Conservation (phyloP, 2,888 invertebrate genomes). For the Desoria tigrina region DNA sequence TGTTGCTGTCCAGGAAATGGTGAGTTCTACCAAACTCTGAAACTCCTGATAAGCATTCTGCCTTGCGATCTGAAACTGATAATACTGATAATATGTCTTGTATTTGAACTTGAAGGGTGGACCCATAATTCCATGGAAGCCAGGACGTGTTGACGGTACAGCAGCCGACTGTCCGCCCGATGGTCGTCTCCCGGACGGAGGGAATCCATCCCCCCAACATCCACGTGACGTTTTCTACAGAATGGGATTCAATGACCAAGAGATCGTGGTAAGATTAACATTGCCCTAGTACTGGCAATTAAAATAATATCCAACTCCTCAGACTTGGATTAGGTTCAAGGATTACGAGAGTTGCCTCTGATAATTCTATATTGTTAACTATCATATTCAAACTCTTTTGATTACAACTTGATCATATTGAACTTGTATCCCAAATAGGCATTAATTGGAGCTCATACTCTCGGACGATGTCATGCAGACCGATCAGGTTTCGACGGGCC, state of each 20-base stretch:
- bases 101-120: slow-evolving; percentile 34
- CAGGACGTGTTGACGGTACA: slow-evolving; percentile 40
- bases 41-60: neutral
- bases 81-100: neutral
- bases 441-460: slow-evolving; percentile 40
- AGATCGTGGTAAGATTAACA: too few relatives aligned
- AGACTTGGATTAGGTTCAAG: too few relatives aligned
- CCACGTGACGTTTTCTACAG: slow-evolving; percentile 44
- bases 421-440: too few relatives aligned
- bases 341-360: too few relatives aligned
- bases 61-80: neutral
- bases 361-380: too few relatives aligned
- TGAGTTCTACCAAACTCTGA: too few relatives aligned
- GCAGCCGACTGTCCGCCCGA: slow-evolving; percentile 43
- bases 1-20: slow-evolving; percentile 45
- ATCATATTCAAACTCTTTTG: neutral
- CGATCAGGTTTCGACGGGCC: slow-evolving; percentile 46
- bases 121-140: slow-evolving; percentile 43
- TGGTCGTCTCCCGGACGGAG: slow-evolving; percentile 46
- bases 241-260: slow-evolving; percentile 47
- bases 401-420: slow-evolving; percentile 1
- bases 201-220: slow-evolving; percentile 37
- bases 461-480: slow-evolving; percentile 44
- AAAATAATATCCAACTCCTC: too few relatives aligned
- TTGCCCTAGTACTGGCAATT: too few relatives aligned